These are phyloP conservation scores for Ptychoptera contaminata DNA, from an alignment of 2,888 invertebrate genomes.

Conservation along the genomic window DNA sequence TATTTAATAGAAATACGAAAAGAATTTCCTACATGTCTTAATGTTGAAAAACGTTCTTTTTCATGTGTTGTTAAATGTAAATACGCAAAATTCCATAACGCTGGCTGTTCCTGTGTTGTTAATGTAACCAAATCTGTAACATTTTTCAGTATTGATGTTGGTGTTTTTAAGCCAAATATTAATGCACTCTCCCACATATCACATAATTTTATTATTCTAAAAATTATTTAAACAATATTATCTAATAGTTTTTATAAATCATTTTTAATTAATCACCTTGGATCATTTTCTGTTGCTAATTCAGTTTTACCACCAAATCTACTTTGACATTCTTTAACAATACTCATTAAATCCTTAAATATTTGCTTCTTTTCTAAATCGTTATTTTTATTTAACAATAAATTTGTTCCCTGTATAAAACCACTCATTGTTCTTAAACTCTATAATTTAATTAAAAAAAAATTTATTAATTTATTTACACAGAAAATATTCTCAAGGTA, in stretches of 20 bases:
- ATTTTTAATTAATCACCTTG: slow-evolving; percentile 34
- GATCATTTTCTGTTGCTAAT: slow-evolving; percentile 78
- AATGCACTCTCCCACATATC: slow-evolving; percentile 61
- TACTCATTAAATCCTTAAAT: slow-evolving; percentile 20
- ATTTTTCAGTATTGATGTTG: slow-evolving; percentile 41
- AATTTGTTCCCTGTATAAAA: not conserved
- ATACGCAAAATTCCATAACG: slow-evolving; percentile 66
- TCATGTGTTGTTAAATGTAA: slow-evolving; percentile 76
- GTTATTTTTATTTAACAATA: not conserved
- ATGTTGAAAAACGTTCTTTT: slow-evolving; percentile 62
- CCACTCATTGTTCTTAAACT: not conserved
- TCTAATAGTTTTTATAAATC: slow-evolving; percentile 7
- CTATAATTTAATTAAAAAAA: slow-evolving; percentile 1
- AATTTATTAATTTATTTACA: too few species aligned
- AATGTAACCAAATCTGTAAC: slow-evolving; percentile 56
- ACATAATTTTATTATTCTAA: slow-evolving; percentile 42
- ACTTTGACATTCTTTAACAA: slow-evolving; percentile 45
- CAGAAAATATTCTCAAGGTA: too few species aligned
- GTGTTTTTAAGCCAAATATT: slow-evolving; percentile 55
- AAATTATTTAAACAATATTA: not conserved
- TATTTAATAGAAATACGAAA: not conserved
- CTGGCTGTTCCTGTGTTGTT: slow-evolving; percentile 28
- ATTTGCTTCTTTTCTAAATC: slow-evolving; percentile 18
- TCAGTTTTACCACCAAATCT: slow-evolving; percentile 79
- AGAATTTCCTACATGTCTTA: slow-evolving; percentile 39